Conservation (phyloP, 2,888 invertebrate species). For the Aleiodes alternator region DNA sequence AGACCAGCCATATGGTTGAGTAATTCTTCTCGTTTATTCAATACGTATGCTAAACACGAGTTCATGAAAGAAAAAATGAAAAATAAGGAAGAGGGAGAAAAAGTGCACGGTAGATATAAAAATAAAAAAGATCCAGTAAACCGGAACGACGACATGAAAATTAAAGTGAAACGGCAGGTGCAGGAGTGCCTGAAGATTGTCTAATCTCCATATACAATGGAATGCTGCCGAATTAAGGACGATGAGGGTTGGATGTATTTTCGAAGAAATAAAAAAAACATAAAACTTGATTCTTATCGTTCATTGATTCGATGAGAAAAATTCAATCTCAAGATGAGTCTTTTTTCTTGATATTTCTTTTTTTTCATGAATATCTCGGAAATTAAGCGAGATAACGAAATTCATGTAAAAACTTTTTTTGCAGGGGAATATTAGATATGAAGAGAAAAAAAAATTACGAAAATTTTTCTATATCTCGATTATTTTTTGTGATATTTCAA, state of each 20-base stretch:
- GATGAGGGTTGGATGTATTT: constrained; percentile 6
- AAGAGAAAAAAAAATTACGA: no score
- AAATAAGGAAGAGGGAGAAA: not conserved
- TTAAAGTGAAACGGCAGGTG: constrained; percentile 43
- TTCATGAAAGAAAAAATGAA: not conserved
- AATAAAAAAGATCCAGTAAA: constrained; percentile 24
- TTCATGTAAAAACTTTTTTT: no score
- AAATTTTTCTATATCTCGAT: no score
- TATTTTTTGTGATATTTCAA: no score
- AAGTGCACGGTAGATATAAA: constrained; percentile 17
- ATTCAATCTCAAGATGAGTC: no score
- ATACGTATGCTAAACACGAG: constrained; percentile 21
- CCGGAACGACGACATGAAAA: constrained; percentile 45
- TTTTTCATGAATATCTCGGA: no score
- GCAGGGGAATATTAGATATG: no score
- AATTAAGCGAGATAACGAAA: no score
- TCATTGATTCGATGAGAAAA: no score
- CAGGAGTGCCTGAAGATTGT: constrained; percentile 47
- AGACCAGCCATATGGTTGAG: not conserved
- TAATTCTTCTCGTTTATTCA: no score
- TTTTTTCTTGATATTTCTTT: no score
- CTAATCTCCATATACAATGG: constrained; percentile 58
- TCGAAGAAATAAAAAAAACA: not conserved
- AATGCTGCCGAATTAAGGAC: constrained; percentile 66
- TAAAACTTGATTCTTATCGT: not conserved